Evolutionary conservation across 1,140 invertebrate genomes (phyloP).

Genomic region (Linepithema humile): DNA sequence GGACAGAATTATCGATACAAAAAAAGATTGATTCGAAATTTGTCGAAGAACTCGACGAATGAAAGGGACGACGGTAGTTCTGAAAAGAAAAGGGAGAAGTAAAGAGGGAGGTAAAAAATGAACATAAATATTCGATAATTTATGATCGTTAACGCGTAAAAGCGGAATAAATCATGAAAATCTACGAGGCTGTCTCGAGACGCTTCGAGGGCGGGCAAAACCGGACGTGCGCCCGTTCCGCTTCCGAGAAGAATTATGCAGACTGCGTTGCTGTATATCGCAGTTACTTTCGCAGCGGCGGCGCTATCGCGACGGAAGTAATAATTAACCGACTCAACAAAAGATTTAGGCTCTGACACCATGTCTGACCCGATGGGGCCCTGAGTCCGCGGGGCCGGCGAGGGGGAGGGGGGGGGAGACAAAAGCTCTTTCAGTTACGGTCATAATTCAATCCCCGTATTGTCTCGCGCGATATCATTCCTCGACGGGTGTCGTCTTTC

Average conservation of each 20-base stretch:
- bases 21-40: not conserved
- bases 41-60: not conserved
- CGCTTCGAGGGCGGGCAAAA: not conserved
- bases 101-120: not conserved
- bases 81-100: not conserved
- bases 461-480: constrained; percentile 23
- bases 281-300: not conserved
- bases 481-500: constrained; percentile 50
- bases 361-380: not conserved
- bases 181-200: constrained; percentile 15
- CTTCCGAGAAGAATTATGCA: constrained; percentile 12
- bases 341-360: constrained; percentile 28
- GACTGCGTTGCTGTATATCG: not conserved
- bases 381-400: no score
- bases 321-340: constrained; percentile 45
- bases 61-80: not conserved
- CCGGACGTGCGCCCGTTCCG: not conserved
- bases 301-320: constrained; percentile 23
- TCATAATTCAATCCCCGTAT: constrained; percentile 50
- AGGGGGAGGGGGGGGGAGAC: no score
- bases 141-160: not conserved
- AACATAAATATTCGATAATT: constrained; percentile 16
- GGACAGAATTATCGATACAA: no score
- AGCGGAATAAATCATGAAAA: not conserved
- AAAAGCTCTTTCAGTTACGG: constrained; percentile 1